These are phyloP conservation scores for Salvelinus sp. DNA, from an alignment of 2,113 vertebrate genomes.

Conservation along the genomic window DNA sequence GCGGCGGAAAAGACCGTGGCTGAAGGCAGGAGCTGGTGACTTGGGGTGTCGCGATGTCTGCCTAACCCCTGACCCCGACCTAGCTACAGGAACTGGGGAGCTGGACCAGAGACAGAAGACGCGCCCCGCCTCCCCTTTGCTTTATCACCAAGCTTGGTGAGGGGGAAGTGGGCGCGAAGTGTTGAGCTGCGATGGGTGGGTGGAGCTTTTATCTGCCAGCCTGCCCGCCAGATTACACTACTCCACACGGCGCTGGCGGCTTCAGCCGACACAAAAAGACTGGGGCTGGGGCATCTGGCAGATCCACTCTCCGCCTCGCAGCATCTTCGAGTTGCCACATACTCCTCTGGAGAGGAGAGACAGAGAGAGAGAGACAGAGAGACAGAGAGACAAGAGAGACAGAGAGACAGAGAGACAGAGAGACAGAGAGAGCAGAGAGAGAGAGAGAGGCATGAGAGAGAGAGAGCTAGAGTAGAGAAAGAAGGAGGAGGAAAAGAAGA, in stretches of 20 bases:
- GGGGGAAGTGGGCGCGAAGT: slow-evolving; percentile 66
- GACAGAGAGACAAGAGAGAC: neutral
- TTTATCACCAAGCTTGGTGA: slow-evolving; percentile 92
- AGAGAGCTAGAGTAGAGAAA: too few species aligned
- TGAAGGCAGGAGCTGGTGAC: slow-evolving; percentile 50
- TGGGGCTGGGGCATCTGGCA: slow-evolving; percentile 52
- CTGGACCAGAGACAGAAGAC: slow-evolving; percentile 91
- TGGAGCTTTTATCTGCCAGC: neutral
- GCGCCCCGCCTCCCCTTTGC: too few species aligned
- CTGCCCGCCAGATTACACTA: neutral
- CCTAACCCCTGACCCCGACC: slow-evolving; percentile 25
- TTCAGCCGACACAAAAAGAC: slow-evolving; percentile 36
- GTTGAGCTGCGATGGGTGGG: slow-evolving; percentile 7
- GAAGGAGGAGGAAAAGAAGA: too few species aligned
- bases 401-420: slow-evolving; percentile 14
- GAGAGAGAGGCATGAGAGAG: neutral
- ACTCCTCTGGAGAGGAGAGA: slow-evolving; percentile 81
- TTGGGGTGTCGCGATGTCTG: slow-evolving; percentile 30
- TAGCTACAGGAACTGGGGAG: slow-evolving; percentile 49
- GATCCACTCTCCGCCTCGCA: slow-evolving; percentile 73
- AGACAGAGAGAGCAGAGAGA: neutral
- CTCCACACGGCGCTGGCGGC: slow-evolving; percentile 25
- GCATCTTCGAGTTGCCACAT: slow-evolving; percentile 82
- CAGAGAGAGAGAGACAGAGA: neutral
- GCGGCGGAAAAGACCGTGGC: slow-evolving; percentile 40